A percentile compares a stretch with the other conserved stretches of the same genome.
These are phyloP conservation scores for Tridacna gigas DNA, from an alignment of 2,888 invertebrate genomes.

Conservation along the genomic window DNA sequence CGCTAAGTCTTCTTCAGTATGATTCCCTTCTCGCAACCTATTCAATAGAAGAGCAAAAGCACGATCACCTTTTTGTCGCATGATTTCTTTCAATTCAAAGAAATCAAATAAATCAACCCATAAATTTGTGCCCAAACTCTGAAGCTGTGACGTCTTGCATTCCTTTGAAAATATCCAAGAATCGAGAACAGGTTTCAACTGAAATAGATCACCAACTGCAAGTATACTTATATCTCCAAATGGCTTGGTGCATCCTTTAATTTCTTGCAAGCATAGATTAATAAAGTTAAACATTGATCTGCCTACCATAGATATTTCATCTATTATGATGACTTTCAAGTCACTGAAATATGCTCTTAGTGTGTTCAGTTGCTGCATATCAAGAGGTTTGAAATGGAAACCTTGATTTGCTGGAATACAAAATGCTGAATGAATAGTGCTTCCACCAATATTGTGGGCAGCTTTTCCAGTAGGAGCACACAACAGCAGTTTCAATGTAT, in stretches of 20 bases:
- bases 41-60: slow-evolving; percentile 62
- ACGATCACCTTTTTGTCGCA: slow-evolving; percentile 65
- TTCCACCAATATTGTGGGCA: slow-evolving; percentile 59
- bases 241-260: slow-evolving; percentile 19
- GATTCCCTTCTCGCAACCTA: slow-evolving; percentile 47
- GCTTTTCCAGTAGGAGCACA: slow-evolving; percentile 65
- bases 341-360: slow-evolving; percentile 17
- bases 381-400: slow-evolving; percentile 43
- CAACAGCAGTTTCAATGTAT: slow-evolving; percentile 21
- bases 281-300: slow-evolving; percentile 60
- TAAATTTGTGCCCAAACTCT: slow-evolving; percentile 19
- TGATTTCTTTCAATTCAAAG: slow-evolving; percentile 41
- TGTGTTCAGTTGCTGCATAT: slow-evolving; percentile 56
- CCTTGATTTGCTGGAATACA: slow-evolving; percentile 46
- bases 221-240: slow-evolving; percentile 34
- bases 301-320: slow-evolving; percentile 71
- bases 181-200: slow-evolving; percentile 59
- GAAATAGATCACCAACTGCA: slow-evolving; percentile 44
- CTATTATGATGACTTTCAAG: slow-evolving; percentile 56
- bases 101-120: slow-evolving; percentile 39
- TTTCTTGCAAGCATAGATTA: slow-evolving; percentile 53
- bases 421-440: slow-evolving; percentile 60
- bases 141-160: background rate
- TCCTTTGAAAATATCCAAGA: slow-evolving; percentile 57
- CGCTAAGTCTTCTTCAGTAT: slow-evolving; percentile 30